These are phyloP conservation scores for Halcyon smyrnensis DNA, from an alignment of 2,797 vertebrate species.

Conservation along the genomic window DNA sequence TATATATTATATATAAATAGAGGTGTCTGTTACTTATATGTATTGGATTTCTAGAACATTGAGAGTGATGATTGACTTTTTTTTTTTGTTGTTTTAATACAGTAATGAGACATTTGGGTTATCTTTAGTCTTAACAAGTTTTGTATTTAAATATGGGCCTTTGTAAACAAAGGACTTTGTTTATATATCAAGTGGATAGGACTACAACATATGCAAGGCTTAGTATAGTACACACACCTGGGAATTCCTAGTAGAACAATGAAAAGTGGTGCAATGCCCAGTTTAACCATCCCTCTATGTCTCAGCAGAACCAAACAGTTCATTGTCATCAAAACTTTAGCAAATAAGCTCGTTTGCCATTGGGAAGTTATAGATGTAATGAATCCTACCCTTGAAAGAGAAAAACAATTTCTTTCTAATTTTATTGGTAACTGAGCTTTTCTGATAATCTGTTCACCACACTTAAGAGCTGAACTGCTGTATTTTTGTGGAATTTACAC, in stretches of 20 bases:
- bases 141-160: not conserved
- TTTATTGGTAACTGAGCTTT: not conserved
- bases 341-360: not conserved
- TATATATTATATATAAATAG: no score
- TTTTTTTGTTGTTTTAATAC: not conserved
- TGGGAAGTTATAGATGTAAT: not conserved
- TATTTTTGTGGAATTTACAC: not conserved
- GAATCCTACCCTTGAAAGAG: not conserved
- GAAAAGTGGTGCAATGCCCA: not conserved
- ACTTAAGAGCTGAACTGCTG: not conserved
- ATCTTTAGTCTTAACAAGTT: not conserved
- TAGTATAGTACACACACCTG: not conserved
- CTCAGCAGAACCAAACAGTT: not conserved
- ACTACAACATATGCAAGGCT: not conserved
- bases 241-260: not conserved
- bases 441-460: not conserved
- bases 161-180: not conserved
- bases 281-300: not conserved
- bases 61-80: not conserved
- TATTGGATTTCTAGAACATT: not conserved
- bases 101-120: not conserved
- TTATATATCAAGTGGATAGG: not conserved
- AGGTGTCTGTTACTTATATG: not conserved
- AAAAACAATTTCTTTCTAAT: not conserved
- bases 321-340: not conserved